These are phyloP conservation scores for Pomatostomus ruficeps DNA, from an alignment of 2,113 vertebrate species.

Conservation along the genomic window DNA sequence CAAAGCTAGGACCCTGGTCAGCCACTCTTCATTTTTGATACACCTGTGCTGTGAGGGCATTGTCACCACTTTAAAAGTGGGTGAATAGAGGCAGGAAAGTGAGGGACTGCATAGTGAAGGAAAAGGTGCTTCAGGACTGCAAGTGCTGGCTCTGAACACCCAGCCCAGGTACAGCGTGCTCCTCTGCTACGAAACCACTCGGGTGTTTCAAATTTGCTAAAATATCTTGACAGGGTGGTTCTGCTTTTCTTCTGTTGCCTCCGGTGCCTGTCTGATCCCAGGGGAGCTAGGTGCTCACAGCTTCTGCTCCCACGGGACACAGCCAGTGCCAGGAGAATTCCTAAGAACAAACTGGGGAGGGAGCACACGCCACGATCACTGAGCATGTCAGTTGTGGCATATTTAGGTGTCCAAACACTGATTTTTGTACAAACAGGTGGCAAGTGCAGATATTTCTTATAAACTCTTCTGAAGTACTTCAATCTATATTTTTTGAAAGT, in stretches of 20 bases:
- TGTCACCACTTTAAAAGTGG: background rate
- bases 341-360: background rate
- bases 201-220: background rate
- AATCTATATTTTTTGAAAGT: background rate
- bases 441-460: background rate
- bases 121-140: background rate
- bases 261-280: background rate
- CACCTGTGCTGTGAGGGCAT: background rate
- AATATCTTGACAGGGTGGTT: background rate
- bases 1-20: background rate
- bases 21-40: background rate
- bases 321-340: background rate
- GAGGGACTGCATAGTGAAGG: background rate
- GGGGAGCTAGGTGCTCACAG: background rate
- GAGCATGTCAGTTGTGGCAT: background rate
- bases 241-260: background rate
- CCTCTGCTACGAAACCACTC: background rate
- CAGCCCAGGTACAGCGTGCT: fast-evolving
- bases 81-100: background rate
- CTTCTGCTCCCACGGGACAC: fast-evolving
- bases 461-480: background rate
- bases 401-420: background rate
- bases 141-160: background rate
- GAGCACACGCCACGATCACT: fast-evolving
- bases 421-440: background rate